These are phyloP conservation scores for Trichogramma dendrolimi DNA, from an alignment of 2,888 invertebrate genomes.

Conservation along the genomic window DNA sequence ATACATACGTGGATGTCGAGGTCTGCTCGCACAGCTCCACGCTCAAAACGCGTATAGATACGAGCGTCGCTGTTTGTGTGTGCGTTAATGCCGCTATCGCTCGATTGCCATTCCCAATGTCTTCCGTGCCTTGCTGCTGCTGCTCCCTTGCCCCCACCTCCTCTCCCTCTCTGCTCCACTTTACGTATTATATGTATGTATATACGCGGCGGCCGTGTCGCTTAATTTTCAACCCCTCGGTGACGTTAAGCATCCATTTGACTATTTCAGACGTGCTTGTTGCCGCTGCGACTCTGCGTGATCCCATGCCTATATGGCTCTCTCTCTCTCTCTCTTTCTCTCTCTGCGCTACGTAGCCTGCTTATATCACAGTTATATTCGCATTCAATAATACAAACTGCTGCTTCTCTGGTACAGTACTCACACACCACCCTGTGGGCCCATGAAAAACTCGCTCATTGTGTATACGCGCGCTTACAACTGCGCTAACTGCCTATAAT, in stretches of 20 bases:
- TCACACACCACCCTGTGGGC: no score
- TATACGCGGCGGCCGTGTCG: conserved; percentile 5
- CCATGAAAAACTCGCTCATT: no score
- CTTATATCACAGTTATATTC: not conserved
- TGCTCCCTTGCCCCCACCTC: not conserved
- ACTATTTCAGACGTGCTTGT: no score
- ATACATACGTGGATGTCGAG: no score
- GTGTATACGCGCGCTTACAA: no score
- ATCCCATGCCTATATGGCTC: conserved; percentile 1
- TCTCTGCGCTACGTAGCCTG: not conserved
- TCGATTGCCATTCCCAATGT: conserved; percentile 38
- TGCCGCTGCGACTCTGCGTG: conserved; percentile 10
- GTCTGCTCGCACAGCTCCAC: conserved; percentile 19
- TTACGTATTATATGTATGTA: conserved; percentile 16
- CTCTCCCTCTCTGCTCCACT: not conserved
- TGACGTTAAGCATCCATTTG: not conserved
- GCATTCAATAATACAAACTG: no score
- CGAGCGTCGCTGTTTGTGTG: conserved; percentile 11
- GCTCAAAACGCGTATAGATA: not conserved
- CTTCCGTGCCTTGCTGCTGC: conserved; percentile 13
- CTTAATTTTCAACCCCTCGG: not conserved
- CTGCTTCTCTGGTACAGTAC: no score
- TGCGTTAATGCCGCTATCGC: conserved; percentile 28
- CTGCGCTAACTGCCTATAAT: no score
- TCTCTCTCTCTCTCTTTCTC: conserved; percentile 6